phyloP scores from a whole-genome alignment of 2,797 vertebrate genomes.

The Antrozous pallidus region DNA sequence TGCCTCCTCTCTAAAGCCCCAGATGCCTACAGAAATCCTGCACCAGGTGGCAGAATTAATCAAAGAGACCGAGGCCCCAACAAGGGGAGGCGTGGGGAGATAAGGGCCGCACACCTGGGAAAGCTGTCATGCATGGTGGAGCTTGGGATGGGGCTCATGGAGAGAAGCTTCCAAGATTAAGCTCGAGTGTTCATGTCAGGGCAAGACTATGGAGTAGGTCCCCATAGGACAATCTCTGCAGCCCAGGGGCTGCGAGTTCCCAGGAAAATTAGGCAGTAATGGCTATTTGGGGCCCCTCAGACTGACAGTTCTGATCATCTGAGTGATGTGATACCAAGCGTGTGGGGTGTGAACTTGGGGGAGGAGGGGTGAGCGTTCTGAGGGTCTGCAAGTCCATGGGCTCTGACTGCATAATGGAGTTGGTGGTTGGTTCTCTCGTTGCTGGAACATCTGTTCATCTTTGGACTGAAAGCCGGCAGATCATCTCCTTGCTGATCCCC shows the following conservation, averaged over 20 bases:
- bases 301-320: rapidly evolving
- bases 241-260: neutral
- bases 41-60: neutral
- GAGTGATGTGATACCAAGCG: rapidly evolving
- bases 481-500: neutral
- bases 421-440: neutral
- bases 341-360: rapidly evolving
- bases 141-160: neutral
- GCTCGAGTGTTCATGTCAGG: neutral
- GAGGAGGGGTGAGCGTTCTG: rapidly evolving
- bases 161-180: neutral
- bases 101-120: neutral
- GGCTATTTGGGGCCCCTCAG: neutral
- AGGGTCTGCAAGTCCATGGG: rapidly evolving
- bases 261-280: neutral
- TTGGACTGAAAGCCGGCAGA: neutral
- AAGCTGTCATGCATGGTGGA: neutral
- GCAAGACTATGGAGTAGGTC: neutral
- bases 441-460: neutral
- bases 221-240: neutral
- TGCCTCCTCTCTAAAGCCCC: neutral
- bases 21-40: neutral
- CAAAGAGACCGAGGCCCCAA: neutral
- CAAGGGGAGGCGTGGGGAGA: neutral
- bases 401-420: neutral